Percentiles rank a stretch among this genome's conserved stretches.
These are phyloP conservation scores for Theristicus caerulescens DNA, from an alignment of 2,113 vertebrate genomes.

Conservation along the genomic window DNA sequence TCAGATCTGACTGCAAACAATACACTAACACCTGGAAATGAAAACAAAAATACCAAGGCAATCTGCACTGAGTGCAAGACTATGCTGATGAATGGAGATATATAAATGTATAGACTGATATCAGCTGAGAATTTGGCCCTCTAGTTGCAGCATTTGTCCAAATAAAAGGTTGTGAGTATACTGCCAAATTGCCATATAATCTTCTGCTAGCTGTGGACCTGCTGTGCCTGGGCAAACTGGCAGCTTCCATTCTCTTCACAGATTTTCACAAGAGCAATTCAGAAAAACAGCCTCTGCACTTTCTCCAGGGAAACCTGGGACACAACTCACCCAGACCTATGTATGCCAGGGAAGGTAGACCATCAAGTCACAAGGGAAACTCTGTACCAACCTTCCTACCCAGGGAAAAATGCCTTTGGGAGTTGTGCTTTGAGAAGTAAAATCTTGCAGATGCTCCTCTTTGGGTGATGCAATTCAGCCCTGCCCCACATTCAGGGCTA, in stretches of 20 bases:
- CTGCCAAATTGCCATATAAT: neutral
- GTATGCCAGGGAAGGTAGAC: neutral
- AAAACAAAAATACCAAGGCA: neutral
- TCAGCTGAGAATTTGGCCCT: neutral
- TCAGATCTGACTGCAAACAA: neutral
- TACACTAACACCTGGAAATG: neutral
- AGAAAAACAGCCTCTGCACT: neutral
- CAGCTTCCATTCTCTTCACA: neutral
- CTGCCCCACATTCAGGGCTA: neutral
- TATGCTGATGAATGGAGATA: neutral
- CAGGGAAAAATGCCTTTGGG: neutral
- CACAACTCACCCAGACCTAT: accelerated
- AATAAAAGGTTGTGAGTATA: neutral
- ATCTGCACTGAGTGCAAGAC: neutral
- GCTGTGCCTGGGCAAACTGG: neutral
- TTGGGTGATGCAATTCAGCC: conserved; percentile 9
- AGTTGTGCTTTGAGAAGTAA: neutral
- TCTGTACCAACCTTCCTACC: neutral
- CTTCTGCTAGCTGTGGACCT: neutral
- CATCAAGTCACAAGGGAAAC: neutral
- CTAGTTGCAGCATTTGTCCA: neutral
- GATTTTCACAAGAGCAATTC: neutral
- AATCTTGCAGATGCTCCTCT: neutral
- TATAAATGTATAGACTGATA: neutral
- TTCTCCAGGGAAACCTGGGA: neutral